A percentile compares a stretch with the other conserved stretches of the same genome.
Conservation (phyloP, 2,113 vertebrate genomes). For the Otolemur garnettii region DNA sequence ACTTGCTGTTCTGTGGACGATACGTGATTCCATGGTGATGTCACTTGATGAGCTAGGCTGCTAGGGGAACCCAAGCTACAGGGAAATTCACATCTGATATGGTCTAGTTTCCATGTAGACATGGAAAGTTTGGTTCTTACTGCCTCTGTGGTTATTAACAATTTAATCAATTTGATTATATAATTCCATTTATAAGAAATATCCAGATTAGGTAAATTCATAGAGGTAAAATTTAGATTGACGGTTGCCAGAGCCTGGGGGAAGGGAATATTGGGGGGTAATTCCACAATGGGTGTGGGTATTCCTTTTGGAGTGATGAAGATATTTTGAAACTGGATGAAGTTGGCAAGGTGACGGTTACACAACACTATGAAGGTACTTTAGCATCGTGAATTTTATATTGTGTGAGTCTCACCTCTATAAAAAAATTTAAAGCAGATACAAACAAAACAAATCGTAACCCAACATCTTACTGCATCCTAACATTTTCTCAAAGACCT, state of each 20-base stretch:
- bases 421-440: not conserved
- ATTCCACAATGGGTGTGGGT: not conserved
- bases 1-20: not conserved
- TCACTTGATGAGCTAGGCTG: too few species aligned
- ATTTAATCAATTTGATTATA: not conserved
- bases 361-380: not conserved
- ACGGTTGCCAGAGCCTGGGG: not conserved
- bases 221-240: not conserved
- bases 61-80: not conserved
- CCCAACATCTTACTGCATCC: accelerated
- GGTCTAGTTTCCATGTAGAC: not conserved
- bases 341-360: not conserved
- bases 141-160: not conserved
- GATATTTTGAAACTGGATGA: not conserved
- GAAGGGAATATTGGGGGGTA: too few species aligned
- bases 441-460: not conserved
- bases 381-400: not conserved
- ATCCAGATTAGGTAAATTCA: not conserved
- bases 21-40: not conserved
- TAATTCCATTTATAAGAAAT: not conserved
- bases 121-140: not conserved
- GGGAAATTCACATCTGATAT: not conserved
- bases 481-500: not conserved
- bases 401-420: not conserved
- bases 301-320: not conserved